These are phyloP conservation scores for Megaptera novaeangliae DNA, from an alignment of 2,113 vertebrate genomes.

Conservation along the genomic window DNA sequence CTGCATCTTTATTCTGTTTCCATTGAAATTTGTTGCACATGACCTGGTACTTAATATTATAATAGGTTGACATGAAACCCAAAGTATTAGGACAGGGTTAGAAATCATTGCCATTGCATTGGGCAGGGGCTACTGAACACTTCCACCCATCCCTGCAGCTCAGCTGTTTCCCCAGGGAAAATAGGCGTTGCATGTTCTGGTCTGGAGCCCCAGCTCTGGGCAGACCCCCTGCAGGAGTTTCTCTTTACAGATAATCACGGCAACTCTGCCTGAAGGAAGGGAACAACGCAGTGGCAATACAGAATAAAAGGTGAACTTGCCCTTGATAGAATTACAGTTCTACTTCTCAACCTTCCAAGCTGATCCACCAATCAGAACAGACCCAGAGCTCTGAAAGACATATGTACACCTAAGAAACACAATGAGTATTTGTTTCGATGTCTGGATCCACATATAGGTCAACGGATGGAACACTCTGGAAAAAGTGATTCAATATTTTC, in stretches of 20 bases:
- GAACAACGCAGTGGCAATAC: not conserved
- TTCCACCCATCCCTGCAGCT: not conserved
- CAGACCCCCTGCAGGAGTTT: not conserved
- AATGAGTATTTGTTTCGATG: not conserved
- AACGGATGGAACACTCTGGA: not conserved
- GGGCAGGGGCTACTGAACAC: not conserved
- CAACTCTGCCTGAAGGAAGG: not conserved
- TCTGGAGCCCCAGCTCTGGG: not conserved
- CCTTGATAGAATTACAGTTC: not conserved
- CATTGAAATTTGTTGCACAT: not conserved
- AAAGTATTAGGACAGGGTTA: not conserved
- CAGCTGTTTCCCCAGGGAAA: not conserved
- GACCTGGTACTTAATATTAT: not conserved
- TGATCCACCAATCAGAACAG: not conserved
- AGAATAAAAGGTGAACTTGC: not conserved
- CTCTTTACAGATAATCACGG: not conserved
- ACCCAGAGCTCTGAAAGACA: not conserved
- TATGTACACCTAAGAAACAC: not conserved
- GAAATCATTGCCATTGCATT: not conserved
- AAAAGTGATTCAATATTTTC: not conserved
- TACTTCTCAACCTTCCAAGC: not conserved
- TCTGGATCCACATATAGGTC: not conserved
- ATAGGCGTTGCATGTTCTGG: not conserved
- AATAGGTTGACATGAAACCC: not conserved
- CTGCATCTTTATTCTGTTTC: not conserved